Percentiles rank a stretch among this genome's conserved stretches.
Conservation (phyloP, 2,797 vertebrate genomes). For the Alexandromys oeconomus region DNA sequence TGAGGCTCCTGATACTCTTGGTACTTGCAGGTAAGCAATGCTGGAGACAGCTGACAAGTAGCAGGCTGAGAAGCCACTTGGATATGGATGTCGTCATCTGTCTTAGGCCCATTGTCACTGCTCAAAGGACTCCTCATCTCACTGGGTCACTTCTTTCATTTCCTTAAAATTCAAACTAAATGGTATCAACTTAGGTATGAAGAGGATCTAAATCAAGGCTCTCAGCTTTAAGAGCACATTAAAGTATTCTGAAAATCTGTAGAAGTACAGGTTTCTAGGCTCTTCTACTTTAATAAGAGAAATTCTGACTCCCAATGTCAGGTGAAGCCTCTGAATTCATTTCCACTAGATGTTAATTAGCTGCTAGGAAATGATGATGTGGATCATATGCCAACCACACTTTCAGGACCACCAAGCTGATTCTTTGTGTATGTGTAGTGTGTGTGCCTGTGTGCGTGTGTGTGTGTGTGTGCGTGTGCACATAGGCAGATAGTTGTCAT, state of each 20-base stretch:
- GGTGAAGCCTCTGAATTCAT: background rate
- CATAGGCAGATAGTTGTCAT: background rate
- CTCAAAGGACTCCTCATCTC: background rate
- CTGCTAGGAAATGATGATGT: background rate
- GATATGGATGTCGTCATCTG: background rate
- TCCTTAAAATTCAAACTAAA: conserved; percentile 3
- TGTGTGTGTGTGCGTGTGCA: background rate
- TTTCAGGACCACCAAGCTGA: background rate
- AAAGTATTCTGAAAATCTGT: background rate
- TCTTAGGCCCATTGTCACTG: background rate
- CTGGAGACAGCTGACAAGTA: background rate
- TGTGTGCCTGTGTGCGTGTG: background rate
- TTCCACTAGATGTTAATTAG: background rate
- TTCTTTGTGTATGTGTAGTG: background rate
- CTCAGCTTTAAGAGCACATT: background rate
- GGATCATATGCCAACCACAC: accelerated
- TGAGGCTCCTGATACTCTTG: background rate
- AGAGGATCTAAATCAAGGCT: background rate
- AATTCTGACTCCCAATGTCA: background rate
- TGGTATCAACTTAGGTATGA: background rate
- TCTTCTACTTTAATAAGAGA: background rate
- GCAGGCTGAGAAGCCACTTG: background rate
- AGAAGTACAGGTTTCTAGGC: background rate
- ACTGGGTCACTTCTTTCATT: background rate
- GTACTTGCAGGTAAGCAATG: background rate